Evolutionary conservation across 2,888 invertebrate genomes (phyloP).

Genomic region (Itoplectis maculator): DNA sequence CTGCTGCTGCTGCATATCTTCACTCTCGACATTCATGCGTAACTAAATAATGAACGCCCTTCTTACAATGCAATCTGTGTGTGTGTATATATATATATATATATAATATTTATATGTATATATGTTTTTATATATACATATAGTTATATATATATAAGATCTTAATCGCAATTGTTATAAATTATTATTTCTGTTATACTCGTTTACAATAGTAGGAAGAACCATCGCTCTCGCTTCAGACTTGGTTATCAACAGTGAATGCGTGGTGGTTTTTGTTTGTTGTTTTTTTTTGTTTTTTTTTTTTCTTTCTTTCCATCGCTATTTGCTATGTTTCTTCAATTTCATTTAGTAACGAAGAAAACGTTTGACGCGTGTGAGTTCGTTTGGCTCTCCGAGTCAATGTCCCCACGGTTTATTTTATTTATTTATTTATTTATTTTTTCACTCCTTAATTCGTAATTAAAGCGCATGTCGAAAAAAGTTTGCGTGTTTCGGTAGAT

Average conservation of each 20-base stretch:
- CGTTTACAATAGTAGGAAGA: conserved; percentile 79
- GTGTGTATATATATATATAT: conserved; percentile 34
- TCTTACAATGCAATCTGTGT: conserved; percentile 73
- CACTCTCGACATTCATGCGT: conserved; percentile 51
- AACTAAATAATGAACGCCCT: conserved; percentile 68
- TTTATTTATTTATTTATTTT: too few species aligned
- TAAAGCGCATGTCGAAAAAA: conserved; percentile 56
- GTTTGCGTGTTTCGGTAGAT: conserved; percentile 25
- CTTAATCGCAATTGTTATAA: conserved; percentile 77
- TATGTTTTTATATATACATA: conserved; percentile 2
- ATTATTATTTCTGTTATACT: conserved; percentile 77
- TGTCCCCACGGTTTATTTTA: too few species aligned
- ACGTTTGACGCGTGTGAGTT: conserved; percentile 50
- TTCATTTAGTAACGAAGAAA: conserved; percentile 29
- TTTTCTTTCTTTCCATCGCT: conserved; percentile 24
- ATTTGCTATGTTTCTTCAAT: conserved; percentile 44
- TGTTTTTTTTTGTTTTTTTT: conserved; percentile 54
- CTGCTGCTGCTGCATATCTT: conserved; percentile 15
- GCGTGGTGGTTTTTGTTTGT: conserved; percentile 55
- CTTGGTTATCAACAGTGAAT: conserved; percentile 70
- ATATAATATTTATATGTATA: conserved; percentile 32
- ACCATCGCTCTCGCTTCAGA: conserved; percentile 76
- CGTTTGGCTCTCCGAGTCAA: conserved; percentile 36
- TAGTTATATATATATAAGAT: conserved; percentile 53
- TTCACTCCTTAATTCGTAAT: conserved; percentile 59